Evolutionary conservation across 2,888 invertebrate genomes (phyloP), one percentile per base, ranked within the genome.

Genomic region (Ernsta delagoae): DNA sequence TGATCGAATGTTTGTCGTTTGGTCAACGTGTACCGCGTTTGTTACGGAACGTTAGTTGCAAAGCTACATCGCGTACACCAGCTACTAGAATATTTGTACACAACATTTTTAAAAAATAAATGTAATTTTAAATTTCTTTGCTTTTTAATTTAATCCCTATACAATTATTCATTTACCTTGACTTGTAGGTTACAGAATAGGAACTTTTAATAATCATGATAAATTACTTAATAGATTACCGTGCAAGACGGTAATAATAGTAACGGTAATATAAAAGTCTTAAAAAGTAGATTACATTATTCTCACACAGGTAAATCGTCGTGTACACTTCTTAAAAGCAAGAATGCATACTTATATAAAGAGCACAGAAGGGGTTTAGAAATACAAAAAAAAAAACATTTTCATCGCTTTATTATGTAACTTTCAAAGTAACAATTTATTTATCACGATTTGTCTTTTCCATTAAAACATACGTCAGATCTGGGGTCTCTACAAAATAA

Each of bases 391-490:
- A 59, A 34, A 12, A 71, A n/a, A 24, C 57, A 75, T 71, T 72
- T 75, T 77, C 74, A 86, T 87, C 80, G 82, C 81, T 89, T 89
- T 89, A 88, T 86, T 90, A 39, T 39, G 39, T 43, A 73, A 86
- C 83, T 83, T 83, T 85, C 73, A 79, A 82, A 86, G 84, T 87
- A 91, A 90, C 88, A 89, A 89, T 83, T 82, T 86, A 82, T 80
- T 84, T 90, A 91, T 90, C 89, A 92, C 87, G 88, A 84, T 87
- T 90, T 91, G 90, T 91, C 92, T 92, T 92, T 85, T 87, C 41
- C 77, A 78, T 79, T 84, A 84, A 80, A 86, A 43, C 81, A 82
- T 79, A 81, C 77, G 81, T 90, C 90, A 88, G 89, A 91, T 90
- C 89, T 83, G 75, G 78, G 79, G 79, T 83, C 77, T 83, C 77